Evolutionary conservation across 2,888 invertebrate species (phyloP).

Genomic region (Torymus auratus): DNA sequence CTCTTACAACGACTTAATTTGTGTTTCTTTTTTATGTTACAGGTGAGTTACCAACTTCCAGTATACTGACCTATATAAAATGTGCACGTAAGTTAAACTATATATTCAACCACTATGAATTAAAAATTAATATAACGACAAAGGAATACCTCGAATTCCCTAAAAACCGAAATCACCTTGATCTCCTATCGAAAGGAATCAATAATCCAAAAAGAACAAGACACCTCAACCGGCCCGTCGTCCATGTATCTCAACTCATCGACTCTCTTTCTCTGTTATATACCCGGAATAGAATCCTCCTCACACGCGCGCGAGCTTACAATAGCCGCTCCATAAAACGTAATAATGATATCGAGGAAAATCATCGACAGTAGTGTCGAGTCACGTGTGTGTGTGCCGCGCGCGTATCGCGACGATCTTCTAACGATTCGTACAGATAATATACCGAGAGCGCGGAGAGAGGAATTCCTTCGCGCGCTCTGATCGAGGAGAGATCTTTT

Average conservation of each 20-base stretch:
- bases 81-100: no score
- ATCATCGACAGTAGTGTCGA: slow-evolving; percentile 47
- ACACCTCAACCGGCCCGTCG: no score
- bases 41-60: slow-evolving; percentile 7
- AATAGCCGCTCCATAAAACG: neutral
- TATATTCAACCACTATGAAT: no score
- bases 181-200: no score
- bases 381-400: slow-evolving; percentile 25
- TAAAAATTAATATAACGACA: neutral
- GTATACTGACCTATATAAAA: no score
- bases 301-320: neutral
- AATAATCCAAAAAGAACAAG: no score
- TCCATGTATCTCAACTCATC: no score
- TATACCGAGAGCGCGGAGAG: no score
- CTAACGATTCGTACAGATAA: slow-evolving; percentile 22
- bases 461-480: neutral
- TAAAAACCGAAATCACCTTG: no score
- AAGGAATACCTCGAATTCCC: neutral
- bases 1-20: neutral
- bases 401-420: slow-evolving; percentile 15
- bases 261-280: no score
- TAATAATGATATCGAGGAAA: slow-evolving; percentile 53
- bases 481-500: neutral
- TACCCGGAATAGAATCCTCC: neutral
- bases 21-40: neutral